phyloP scores from a whole-genome alignment of 2,113 vertebrate species.

The Pedionomus torquatus region DNA sequence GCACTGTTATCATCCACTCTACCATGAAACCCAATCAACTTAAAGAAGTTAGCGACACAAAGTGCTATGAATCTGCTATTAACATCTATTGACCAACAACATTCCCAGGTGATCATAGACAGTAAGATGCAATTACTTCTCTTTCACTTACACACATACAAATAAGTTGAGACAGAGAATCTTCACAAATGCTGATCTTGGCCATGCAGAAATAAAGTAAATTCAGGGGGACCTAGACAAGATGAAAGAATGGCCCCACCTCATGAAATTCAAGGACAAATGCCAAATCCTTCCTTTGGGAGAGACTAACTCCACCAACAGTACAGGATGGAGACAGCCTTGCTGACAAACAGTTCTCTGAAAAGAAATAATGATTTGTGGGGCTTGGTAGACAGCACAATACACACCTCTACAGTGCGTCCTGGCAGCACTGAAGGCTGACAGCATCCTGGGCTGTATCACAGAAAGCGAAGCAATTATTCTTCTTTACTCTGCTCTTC shows the following conservation, averaged over 20 bases:
- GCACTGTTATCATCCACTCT: neutral
- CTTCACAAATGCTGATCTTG: neutral
- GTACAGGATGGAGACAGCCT: neutral
- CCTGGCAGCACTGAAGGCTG: neutral
- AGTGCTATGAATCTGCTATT: neutral
- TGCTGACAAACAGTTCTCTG: neutral
- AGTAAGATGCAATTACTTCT: neutral
- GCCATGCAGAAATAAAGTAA: neutral
- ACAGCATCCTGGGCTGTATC: neutral
- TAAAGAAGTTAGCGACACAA: fast-evolving
- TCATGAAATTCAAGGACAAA: neutral
- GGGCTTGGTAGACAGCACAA: neutral
- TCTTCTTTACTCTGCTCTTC: neutral
- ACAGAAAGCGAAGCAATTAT: neutral
- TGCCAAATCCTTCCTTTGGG: neutral
- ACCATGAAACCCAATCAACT: neutral
- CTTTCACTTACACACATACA: neutral
- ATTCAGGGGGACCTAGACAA: neutral
- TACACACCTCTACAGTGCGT: neutral
- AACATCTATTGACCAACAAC: neutral
- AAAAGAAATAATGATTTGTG: neutral
- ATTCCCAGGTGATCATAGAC: neutral
- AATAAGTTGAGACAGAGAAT: neutral
- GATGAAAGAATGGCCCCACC: neutral
- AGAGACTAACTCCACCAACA: neutral